These are phyloP conservation scores for Drosophila sulfurigaster DNA, from an alignment of 1,140 invertebrate genomes.

Conservation along the genomic window DNA sequence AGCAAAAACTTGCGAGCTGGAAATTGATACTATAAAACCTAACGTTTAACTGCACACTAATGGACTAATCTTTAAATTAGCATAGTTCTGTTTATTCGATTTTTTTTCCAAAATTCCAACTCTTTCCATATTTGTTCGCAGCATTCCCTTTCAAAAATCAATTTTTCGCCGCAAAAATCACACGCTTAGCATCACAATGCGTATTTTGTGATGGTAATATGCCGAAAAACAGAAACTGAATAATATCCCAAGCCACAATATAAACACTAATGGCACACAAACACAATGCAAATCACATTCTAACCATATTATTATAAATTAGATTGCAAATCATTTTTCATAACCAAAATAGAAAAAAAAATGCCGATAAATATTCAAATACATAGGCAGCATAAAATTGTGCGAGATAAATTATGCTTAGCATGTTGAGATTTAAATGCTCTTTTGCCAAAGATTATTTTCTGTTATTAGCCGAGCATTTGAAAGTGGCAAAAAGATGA, in stretches of 20 bases:
- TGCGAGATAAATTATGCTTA: background rate
- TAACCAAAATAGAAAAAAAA: conserved; percentile 32
- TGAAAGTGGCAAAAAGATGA: too few relatives aligned
- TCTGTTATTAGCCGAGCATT: too few relatives aligned
- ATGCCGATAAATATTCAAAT: conserved; percentile 13
- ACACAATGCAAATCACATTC: conserved; percentile 47
- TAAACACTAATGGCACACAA: conserved; percentile 28
- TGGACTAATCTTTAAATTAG: background rate
- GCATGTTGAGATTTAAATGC: background rate
- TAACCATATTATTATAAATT: conserved; percentile 74
- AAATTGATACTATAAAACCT: too few relatives aligned
- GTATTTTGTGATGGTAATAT: conserved; percentile 25
- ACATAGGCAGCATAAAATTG: conserved; percentile 8
- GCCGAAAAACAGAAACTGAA: conserved; percentile 6
- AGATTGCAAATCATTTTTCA: conserved; percentile 70
- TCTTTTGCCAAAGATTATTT: background rate
- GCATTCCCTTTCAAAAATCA: conserved; percentile 4
- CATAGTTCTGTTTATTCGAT: background rate
- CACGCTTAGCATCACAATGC: conserved; percentile 50
- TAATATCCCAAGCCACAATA: conserved; percentile 29
- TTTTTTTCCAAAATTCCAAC: too few relatives aligned
- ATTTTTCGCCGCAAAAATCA: conserved; percentile 57
- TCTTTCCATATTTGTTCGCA: too few relatives aligned
- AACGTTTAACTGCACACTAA: background rate
- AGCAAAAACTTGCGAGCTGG: background rate